Evolutionary conservation across 2,888 invertebrate species (phyloP).

Genomic region (Busseola fusca): DNA sequence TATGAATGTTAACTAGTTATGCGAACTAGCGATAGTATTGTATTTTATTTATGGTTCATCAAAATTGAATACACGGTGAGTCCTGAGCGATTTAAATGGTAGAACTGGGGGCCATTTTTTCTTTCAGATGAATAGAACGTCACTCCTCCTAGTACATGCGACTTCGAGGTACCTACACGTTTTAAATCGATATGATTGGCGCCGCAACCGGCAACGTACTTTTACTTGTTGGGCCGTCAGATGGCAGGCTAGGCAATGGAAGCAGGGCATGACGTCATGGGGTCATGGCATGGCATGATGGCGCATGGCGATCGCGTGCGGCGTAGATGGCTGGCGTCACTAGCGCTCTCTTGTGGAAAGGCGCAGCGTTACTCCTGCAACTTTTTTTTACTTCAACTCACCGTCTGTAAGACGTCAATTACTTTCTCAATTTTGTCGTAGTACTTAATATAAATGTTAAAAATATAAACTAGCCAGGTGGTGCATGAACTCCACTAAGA

Average conservation of each 20-base stretch:
- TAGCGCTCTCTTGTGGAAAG: constrained; percentile 34
- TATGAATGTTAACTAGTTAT: not conserved
- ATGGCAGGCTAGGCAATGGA: constrained; percentile 34
- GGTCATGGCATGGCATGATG: constrained; percentile 34
- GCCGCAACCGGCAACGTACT: not conserved
- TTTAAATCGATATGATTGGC: constrained; percentile 9
- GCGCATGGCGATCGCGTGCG: constrained; percentile 17
- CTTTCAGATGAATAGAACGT: not conserved
- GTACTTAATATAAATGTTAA: not conserved
- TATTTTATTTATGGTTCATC: not conserved
- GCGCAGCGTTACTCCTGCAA: not conserved
- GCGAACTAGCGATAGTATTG: not conserved
- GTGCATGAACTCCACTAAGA: not conserved
- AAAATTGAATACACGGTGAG: not conserved
- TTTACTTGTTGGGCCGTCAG: constrained; percentile 24
- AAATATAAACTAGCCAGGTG: not conserved
- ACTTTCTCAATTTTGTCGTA: not conserved
- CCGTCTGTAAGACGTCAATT: not conserved
- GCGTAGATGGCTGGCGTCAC: constrained; percentile 4
- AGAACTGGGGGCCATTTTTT: not conserved
- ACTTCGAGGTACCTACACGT: not conserved
- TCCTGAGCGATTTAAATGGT: not conserved
- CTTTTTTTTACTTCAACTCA: constrained; percentile 18
- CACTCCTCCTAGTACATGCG: not conserved
- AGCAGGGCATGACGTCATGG: constrained; percentile 34